A percentile compares a stretch with the other conserved stretches of the same genome.
Evolutionary conservation across 1,140 invertebrate species (phyloP).

Genomic region (Chrysomallon squamiferum): DNA sequence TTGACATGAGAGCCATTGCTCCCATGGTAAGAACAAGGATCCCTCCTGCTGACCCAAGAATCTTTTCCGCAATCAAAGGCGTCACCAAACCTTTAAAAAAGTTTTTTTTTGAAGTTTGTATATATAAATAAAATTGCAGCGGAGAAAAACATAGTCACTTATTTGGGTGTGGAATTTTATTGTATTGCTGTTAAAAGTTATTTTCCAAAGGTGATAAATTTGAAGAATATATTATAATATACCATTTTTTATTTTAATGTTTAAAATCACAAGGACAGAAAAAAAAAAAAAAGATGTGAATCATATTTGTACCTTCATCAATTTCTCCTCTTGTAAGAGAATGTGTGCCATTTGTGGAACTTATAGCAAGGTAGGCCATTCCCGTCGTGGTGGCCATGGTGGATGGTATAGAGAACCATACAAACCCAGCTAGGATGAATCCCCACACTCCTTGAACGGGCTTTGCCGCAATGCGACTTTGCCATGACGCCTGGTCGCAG

Average conservation of each 20-base stretch:
- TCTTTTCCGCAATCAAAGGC: slow-evolving; percentile 57
- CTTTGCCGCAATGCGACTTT: slow-evolving; percentile 55
- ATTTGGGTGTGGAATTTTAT: too few species aligned
- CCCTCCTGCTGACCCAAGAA: slow-evolving; percentile 58
- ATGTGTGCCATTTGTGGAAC: slow-evolving; percentile 42
- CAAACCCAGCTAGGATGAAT: slow-evolving; percentile 59
- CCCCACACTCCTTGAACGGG: slow-evolving; percentile 57
- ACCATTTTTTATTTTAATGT: too few species aligned
- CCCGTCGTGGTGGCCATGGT: slow-evolving; percentile 60
- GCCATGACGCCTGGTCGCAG: slow-evolving; percentile 62
- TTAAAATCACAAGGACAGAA: too few species aligned
- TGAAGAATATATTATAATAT: too few species aligned
- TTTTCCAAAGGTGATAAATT: too few species aligned
- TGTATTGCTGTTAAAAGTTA: too few species aligned
- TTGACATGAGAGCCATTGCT: slow-evolving; percentile 61
- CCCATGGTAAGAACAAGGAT: slow-evolving; percentile 61
- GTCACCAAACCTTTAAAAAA: slow-evolving; percentile 55
- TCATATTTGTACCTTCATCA: slow-evolving; percentile 59
- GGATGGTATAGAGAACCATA: slow-evolving; percentile 63
- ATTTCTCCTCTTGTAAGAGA: slow-evolving; percentile 45
- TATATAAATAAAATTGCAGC: too few species aligned
- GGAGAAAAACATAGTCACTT: too few species aligned
- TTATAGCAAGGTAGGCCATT: slow-evolving; percentile 55
- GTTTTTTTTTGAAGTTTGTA: slow-evolving; percentile 8
- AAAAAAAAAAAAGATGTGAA: too few species aligned